phyloP scores from a whole-genome alignment of 1,140 invertebrate genomes.

The Drosophila arawakana region DNA sequence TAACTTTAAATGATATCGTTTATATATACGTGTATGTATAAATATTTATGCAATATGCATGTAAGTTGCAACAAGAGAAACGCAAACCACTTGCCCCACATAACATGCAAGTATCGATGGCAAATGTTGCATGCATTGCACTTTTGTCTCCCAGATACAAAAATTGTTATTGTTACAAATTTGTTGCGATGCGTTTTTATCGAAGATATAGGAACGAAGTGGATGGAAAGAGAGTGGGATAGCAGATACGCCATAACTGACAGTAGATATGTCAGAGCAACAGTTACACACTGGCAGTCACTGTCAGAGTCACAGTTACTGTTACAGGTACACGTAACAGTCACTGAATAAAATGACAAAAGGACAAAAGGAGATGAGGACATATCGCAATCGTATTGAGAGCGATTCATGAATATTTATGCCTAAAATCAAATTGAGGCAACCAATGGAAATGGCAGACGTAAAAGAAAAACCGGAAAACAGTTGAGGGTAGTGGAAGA shows the following conservation, averaged over 20 bases:
- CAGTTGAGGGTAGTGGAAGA: background rate
- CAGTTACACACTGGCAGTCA: background rate
- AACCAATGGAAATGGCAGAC: constrained; percentile 16
- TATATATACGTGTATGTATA: too few species aligned
- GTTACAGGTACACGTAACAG: background rate
- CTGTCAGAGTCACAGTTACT: background rate
- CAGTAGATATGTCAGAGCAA: constrained; percentile 14
- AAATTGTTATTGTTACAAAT: constrained; percentile 45
- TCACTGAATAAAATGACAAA: background rate
- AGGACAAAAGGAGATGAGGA: background rate
- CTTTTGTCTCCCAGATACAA: constrained; percentile 15
- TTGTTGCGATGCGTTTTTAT: constrained; percentile 48
- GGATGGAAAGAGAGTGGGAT: background rate
- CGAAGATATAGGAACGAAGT: background rate
- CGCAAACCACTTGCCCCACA: background rate
- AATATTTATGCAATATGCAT: constrained; percentile 12
- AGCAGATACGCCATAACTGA: constrained; percentile 25
- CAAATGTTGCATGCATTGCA: constrained; percentile 35
- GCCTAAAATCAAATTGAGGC: constrained; percentile 54
- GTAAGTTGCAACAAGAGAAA: constrained; percentile 1
- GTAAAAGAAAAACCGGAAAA: background rate
- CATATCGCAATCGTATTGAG: constrained; percentile 47
- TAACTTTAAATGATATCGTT: background rate
- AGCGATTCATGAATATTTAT: constrained; percentile 56
- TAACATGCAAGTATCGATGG: background rate